These are phyloP conservation scores for Lamprotornis superbus DNA, from an alignment of 2,113 vertebrate genomes.

Conservation along the genomic window DNA sequence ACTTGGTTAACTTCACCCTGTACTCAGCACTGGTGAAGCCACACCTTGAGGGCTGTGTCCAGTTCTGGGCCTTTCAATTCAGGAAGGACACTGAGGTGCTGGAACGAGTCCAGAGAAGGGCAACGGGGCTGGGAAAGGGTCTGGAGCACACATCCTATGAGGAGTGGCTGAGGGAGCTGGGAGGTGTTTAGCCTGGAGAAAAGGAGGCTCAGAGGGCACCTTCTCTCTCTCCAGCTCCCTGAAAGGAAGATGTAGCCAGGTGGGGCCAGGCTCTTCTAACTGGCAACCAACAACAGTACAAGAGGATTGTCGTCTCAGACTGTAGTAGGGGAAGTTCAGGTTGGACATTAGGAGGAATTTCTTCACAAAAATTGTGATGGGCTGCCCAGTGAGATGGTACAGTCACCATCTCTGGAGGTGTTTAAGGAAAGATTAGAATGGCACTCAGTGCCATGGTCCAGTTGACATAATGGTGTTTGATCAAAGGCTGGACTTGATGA, in stretches of 20 bases:
- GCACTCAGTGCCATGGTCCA: not conserved
- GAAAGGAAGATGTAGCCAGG: not conserved
- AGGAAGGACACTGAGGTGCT: not conserved
- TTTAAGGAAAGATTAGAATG: not conserved
- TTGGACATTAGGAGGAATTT: not conserved
- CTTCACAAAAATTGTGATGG: not conserved
- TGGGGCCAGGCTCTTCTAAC: not conserved
- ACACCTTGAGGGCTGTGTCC: not conserved
- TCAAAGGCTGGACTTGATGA: not conserved
- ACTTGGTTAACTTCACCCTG: not conserved
- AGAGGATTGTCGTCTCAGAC: not conserved
- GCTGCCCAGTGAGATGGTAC: fast-evolving
- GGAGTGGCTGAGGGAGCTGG: not conserved
- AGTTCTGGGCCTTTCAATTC: not conserved
- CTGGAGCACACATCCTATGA: not conserved
- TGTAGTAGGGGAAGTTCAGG: not conserved
- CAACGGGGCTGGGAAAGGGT: not conserved
- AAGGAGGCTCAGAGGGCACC: not conserved
- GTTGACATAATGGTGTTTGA: not conserved
- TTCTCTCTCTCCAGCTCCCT: not conserved
- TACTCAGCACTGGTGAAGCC: not conserved
- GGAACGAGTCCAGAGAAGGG: fast-evolving
- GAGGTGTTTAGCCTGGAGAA: not conserved
- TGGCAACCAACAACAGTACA: not conserved
- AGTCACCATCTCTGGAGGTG: not conserved